phyloP scores from a whole-genome alignment of 2,797 vertebrate genomes.

The Glyptemys insculpta region DNA sequence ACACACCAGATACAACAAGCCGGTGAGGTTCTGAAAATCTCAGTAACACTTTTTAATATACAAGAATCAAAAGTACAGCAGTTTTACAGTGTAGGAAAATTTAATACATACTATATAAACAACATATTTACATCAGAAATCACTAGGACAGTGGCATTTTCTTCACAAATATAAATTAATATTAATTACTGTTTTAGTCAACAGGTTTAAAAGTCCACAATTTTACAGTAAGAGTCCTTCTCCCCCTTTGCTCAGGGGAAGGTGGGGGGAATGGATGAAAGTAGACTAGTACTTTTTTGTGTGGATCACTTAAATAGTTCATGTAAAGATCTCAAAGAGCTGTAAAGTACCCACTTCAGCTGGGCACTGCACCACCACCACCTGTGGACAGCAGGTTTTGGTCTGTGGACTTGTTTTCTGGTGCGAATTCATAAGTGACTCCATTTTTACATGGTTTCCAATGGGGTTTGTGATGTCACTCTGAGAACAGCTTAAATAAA shows the following conservation, averaged over 20 bases:
- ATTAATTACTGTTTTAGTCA: constrained; percentile 85
- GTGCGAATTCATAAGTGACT: not conserved
- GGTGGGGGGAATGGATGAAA: constrained; percentile 67
- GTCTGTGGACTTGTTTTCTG: constrained; percentile 42
- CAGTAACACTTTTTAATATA: constrained; percentile 82
- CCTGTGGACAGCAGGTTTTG: constrained; percentile 53
- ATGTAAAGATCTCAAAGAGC: not conserved
- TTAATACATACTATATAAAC: constrained; percentile 99
- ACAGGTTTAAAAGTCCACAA: constrained; percentile 82
- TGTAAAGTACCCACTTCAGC: not conserved
- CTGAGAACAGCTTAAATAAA: not conserved
- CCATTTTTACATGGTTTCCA: constrained; percentile 18
- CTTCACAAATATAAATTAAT: constrained; percentile 99
- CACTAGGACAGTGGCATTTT: constrained; percentile 92
- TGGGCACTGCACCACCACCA: not conserved
- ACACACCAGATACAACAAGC: not conserved
- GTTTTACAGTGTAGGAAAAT: constrained; percentile 96
- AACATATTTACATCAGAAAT: constrained; percentile 97
- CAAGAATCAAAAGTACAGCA: constrained; percentile 86
- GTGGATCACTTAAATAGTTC: constrained; percentile 55
- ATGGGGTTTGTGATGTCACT: constrained; percentile 4
- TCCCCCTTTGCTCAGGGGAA: constrained; percentile 45
- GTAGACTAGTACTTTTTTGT: constrained; percentile 61
- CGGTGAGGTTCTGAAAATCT: constrained; percentile 75
- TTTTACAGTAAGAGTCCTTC: constrained; percentile 81